Base-by-base conservation (phyloP, 1,140 invertebrate genomes). In the Drosophila kikkawai region DNA sequence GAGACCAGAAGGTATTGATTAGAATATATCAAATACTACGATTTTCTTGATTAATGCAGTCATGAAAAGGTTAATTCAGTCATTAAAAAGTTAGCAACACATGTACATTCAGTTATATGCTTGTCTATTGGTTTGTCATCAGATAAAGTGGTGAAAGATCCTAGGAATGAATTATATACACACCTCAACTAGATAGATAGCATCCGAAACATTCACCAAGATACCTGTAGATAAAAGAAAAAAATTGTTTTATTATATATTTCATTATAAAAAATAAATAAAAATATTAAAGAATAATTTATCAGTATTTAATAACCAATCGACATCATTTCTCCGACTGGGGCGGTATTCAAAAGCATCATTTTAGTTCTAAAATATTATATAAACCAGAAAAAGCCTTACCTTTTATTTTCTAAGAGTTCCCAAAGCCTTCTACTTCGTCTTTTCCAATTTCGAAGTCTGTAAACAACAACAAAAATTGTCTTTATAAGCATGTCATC, bases 81-180 rank as follows among this genome's bases (percentile, higher is more conserved):
- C 77, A 15, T 9, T 7, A 41, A 47, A 47, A 58, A 29, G 17
- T 34, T 80, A 74, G 44, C 84, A 79, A 87, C 84, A 87, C 36
- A 53, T 44, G 51, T 68, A 59, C 50, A 80, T 84, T 87, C 85
- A 87, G 84, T 78, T 84, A 87, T 90, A 87, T 87, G 85, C 80
- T 87, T 87, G 85, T 87, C 84, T 81, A 80, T 71, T 36, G 47
- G 42, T 68, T 71, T 87, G 75, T 90, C 85, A 87, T 78, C 74
- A 87, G 32, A 42, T 55, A 7, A 53, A 12, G 3, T 17, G n/a
- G 9, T 13, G 4, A 5, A 17, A 29, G 22, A 26, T 22, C 3
- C 3, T 12, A 34, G 0, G 4, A 44, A 17, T 41, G 13, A 8
- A 7, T 22, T 0, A 0, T 29, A n/a, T 50, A 60, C 75, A 48